Evolutionary conservation across 1,140 invertebrate species (phyloP), one percentile per base, ranked within the genome.

Genomic region (Drosophila oshimai): DNA sequence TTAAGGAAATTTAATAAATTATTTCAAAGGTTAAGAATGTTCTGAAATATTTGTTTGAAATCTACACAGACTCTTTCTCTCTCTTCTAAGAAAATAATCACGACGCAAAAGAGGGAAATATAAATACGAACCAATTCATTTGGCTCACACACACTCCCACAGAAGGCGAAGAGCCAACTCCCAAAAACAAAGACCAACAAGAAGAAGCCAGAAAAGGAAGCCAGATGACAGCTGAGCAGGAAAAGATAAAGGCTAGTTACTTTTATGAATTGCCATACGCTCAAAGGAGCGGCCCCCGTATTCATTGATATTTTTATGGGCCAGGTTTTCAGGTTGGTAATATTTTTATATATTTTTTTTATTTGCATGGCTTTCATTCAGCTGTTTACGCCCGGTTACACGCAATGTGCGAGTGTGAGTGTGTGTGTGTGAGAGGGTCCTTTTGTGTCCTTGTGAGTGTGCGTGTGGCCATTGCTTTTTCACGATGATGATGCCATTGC

Each of bases 241-340:
- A 45, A 3, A 17, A 53, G 55, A 71, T 46, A 41, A 47, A 33
- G 54, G 53, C 62, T 53, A 74, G 68, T 55, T 83, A 73, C 51
- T 69, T 77, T 76, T 67, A 80, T 64, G 67, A 41, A 77, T 37
- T 75, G 47, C 41, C 26, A 22, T 42, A n/a, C 4, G 18, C 51
- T 44, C 51, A 67, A 54, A 33, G 49, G 47, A 60, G 26, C 39
- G 39, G 28, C 50, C 26, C 17, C 62, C 37, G 42, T 75, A 50
- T 61, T 75, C 80, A 86, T 80, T 86, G 80, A 86, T 87, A 87
- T 86, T 87, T 86, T 84, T 80, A 80, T 80, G 62, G 61, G 47
- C 44, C 70, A 60, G 57, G 45, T 61, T 44, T 47, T 58, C 34
- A 68, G 57, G 45, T 47, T 64, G 62, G 51, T 69, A 54, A 46